Conservation (phyloP, 2,888 invertebrate genomes). For the Rosalia funebris region DNA sequence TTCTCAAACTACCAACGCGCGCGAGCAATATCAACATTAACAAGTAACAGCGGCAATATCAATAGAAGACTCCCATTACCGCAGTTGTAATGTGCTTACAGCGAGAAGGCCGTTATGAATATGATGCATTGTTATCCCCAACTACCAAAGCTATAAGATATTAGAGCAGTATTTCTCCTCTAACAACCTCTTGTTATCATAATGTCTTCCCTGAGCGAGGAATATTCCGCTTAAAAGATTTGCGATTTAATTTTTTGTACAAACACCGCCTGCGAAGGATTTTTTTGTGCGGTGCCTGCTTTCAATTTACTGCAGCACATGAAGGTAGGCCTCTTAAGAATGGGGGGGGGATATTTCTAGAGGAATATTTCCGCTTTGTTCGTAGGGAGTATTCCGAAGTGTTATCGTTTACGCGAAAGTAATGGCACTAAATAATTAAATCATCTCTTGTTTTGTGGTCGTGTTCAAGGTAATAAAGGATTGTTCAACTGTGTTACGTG, state of each 20-base stretch:
- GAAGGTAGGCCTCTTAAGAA: slow-evolving; percentile 12
- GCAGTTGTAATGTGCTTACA: slow-evolving; percentile 55
- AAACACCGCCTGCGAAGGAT: slow-evolving; percentile 46
- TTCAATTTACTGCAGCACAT: slow-evolving; percentile 47
- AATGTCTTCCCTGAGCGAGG: slow-evolving; percentile 52
- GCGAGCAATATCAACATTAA: slow-evolving; percentile 41
- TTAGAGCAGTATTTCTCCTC: slow-evolving; percentile 56
- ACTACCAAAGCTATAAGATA: slow-evolving; percentile 55
- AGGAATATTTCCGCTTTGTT: too few relatives aligned
- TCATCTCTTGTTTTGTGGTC: too few relatives aligned
- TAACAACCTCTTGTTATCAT: slow-evolving; percentile 56
- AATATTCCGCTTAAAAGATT: slow-evolving; percentile 59
- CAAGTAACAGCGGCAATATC: slow-evolving; percentile 42
- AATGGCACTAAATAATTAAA: too few relatives aligned
- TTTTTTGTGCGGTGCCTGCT: slow-evolving; percentile 49
- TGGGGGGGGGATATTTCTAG: too few relatives aligned
- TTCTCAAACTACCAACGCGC: neutral
- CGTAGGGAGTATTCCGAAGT: too few relatives aligned
- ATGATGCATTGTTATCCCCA: slow-evolving; percentile 57
- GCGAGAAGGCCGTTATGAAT: slow-evolving; percentile 51
- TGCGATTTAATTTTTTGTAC: slow-evolving; percentile 59
- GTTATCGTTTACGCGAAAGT: too few relatives aligned
- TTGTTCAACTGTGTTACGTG: too few relatives aligned
- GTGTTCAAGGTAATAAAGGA: too few relatives aligned
- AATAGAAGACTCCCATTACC: slow-evolving; percentile 49